phyloP scores from a whole-genome alignment of 2,797 vertebrate genomes.

The Sebastes diaconus region DNA sequence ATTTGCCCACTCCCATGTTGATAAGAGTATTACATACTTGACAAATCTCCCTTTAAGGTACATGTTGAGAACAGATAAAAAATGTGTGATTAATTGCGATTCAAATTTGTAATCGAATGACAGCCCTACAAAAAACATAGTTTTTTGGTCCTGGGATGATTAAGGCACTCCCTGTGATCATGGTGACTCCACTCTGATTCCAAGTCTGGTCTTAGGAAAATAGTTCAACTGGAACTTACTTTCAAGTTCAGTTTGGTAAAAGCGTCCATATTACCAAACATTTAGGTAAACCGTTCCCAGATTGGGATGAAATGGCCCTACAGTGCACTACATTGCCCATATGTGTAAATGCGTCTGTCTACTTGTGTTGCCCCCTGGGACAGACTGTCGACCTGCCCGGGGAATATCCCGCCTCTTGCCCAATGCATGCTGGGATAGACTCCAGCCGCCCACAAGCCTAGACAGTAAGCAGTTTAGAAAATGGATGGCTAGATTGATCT shows the following conservation, averaged over 20 bases:
- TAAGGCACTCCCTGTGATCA: too few species aligned
- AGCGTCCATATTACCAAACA: not conserved
- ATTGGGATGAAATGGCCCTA: not conserved
- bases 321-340: not conserved
- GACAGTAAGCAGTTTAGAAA: constrained; percentile 17
- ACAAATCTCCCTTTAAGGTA: too few species aligned
- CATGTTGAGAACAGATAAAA: too few species aligned
- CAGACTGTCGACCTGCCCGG: not conserved
- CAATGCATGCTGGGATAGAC: not conserved
- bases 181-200: not conserved
- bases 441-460: not conserved
- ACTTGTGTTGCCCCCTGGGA: not conserved
- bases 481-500: constrained; percentile 18
- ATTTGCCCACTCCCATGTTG: too few species aligned
- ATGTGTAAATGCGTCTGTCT: not conserved
- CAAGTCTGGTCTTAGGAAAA: not conserved
- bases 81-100: too few species aligned
- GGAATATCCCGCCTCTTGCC: not conserved
- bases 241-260: not conserved
- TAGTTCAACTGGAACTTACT: not conserved
- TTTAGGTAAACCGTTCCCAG: not conserved
- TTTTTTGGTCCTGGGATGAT: too few species aligned
- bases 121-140: too few species aligned
- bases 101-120: too few species aligned
- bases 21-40: too few species aligned